Base-by-base conservation (phyloP, 2,888 invertebrate species). In the Cantharis lateralis region DNA sequence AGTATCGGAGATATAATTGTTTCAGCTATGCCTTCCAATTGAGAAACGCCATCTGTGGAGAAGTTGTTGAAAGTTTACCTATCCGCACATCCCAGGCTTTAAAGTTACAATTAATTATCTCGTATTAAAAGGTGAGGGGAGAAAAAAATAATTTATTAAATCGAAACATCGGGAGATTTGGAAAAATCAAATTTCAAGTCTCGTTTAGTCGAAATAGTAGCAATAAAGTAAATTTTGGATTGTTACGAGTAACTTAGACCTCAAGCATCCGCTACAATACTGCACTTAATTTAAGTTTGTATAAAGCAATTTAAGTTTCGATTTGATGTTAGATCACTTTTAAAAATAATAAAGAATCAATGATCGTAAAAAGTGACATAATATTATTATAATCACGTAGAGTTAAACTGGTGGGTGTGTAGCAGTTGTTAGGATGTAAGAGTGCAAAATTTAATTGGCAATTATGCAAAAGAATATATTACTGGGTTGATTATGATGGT, bases 191-290 rank as follows among this genome's bases (percentile, higher is more conserved):
- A 48, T 48, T 48, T 48, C 48, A 48, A 48, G 48, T 48, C 48
- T 48, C 13, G 32, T 32, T 32, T 13, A 4, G 32, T 32, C 11
- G 13, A 13, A 32, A 32, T 13, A n/a, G n/a, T 48, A n/a, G 48
- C 1, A 48, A 3, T 13, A 48, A 48, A 48, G 7, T 48, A 48
- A n/a, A 48, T 48, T 48, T 24, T 18, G 20, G 10, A 66, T 24
- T 20, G 64, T 66, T 66, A 63, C 15, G 10, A 24, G 68, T 74
- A 74, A 77, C 69, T 68, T 74, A 77, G 77, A 63, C 74, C 74
- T 77, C 74, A 74, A 77, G 74, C 74, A 69, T 72, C 69, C 61
- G 84, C 83, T 85, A 86, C 87, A 85, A 84, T 83, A 84, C 84
- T 86, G 85, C 87, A 84, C 82, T 76, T 68, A 26, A 20, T 77